These are phyloP conservation scores for Vesta saturnalis DNA, from an alignment of 2,888 invertebrate genomes.

Conservation along the genomic window DNA sequence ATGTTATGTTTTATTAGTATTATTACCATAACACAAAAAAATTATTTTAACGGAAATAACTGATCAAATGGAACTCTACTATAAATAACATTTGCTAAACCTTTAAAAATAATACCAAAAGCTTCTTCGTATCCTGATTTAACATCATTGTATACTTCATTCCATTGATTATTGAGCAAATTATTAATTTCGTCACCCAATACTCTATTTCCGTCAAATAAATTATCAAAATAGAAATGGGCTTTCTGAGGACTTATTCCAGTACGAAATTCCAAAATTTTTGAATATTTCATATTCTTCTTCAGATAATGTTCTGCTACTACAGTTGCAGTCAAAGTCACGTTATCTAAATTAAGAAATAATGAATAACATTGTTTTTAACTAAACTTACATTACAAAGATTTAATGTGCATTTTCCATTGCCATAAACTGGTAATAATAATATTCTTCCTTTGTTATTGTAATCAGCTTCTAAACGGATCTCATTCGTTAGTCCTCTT, in stretches of 20 bases:
- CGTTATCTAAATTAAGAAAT: conserved; percentile 64
- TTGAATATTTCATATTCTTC: conserved; percentile 73
- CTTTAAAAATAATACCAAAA: conserved; percentile 54
- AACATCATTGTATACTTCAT: conserved; percentile 59
- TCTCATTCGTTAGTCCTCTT: conserved; percentile 43
- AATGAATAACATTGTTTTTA: neutral
- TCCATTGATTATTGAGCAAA: conserved; percentile 60
- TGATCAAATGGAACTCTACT: conserved; percentile 26
- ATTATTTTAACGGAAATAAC: no score
- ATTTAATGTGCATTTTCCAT: conserved; percentile 72
- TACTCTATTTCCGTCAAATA: conserved; percentile 62
- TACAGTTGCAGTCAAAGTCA: conserved; percentile 71
- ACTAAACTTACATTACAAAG: conserved; percentile 65
- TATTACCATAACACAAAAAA: no score
- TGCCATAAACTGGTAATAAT: conserved; percentile 71
- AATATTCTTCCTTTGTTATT: conserved; percentile 73
- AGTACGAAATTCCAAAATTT: conserved; percentile 70
- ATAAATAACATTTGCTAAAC: conserved; percentile 16
- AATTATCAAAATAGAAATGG: conserved; percentile 71
- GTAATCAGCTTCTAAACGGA: conserved; percentile 72
- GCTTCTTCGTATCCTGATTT: conserved; percentile 73
- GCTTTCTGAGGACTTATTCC: conserved; percentile 72
- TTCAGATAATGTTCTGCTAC: conserved; percentile 70
- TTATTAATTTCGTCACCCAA: conserved; percentile 54
- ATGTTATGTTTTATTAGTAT: no score